Evolutionary conservation across 2,888 invertebrate species (phyloP).

Genomic region (Pterostichus madidus): DNA sequence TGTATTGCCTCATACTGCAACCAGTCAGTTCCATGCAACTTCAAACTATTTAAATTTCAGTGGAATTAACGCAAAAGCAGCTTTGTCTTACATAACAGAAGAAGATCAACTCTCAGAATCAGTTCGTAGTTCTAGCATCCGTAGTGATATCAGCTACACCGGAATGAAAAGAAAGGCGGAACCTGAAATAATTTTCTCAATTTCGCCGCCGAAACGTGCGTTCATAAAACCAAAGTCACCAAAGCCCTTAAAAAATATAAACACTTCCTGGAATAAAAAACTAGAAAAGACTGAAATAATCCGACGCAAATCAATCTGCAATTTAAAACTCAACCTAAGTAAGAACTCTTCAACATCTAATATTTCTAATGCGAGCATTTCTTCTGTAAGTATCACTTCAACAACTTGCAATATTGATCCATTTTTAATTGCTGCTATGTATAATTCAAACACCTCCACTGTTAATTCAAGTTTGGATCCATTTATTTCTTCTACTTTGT

Average conservation of each 20-base stretch:
- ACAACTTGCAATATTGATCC: constrained; percentile 47
- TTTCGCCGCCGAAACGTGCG: constrained; percentile 70
- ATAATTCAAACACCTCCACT: constrained; percentile 70
- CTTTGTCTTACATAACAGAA: constrained; percentile 78
- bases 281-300: constrained; percentile 42
- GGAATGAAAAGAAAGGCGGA: constrained; percentile 72
- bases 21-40: background rate
- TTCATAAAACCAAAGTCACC: constrained; percentile 65
- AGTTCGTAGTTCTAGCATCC: constrained; percentile 73
- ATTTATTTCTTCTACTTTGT: constrained; percentile 83
- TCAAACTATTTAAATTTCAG: constrained; percentile 73
- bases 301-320: constrained; percentile 22
- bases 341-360: constrained; percentile 15
- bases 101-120: constrained; percentile 73
- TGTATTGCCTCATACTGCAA: constrained; percentile 15
- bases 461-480: constrained; percentile 79
- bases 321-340: constrained; percentile 38
- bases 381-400: constrained; percentile 31
- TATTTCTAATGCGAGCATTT: background rate
- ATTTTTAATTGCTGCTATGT: constrained; percentile 58
- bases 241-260: constrained; percentile 12
- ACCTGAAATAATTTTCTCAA: constrained; percentile 64
- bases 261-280: constrained; percentile 64
- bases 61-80: constrained; percentile 69
- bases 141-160: constrained; percentile 74